Evolutionary conservation across 92 coral and sea anemone genomes (phyloP).

Genomic region (Siderastrea radians): DNA sequence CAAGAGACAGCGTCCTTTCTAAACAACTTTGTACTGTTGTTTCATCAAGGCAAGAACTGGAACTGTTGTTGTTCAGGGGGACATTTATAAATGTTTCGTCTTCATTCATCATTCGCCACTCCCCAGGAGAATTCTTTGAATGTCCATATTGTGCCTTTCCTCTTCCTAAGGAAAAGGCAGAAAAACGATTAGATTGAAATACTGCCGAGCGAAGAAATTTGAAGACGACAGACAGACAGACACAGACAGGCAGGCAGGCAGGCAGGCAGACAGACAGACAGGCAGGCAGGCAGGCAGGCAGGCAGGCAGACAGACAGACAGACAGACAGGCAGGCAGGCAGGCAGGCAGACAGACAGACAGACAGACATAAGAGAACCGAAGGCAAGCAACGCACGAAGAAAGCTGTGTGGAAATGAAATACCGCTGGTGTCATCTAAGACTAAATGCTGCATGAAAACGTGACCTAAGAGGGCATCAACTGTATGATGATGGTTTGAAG

Average conservation of each 20-base stretch:
- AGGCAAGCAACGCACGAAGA: no score
- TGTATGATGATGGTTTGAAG: no score
- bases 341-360: no score
- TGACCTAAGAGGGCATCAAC: no score
- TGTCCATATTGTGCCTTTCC: slow-evolving; percentile 52
- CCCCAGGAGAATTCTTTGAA: slow-evolving; percentile 14
- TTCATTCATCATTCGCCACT: slow-evolving; percentile 14
- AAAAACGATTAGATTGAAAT: slow-evolving; percentile 48
- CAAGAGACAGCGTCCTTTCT: neutral
- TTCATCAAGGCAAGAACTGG: slow-evolving; percentile 65
- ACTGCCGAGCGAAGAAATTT: slow-evolving; percentile 7
- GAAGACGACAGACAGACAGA: neutral
- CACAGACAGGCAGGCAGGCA: no score
- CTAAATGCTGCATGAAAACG: no score
- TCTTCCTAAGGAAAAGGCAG: slow-evolving; percentile 75
- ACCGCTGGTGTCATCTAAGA: no score
- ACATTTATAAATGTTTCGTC: slow-evolving; percentile 5
- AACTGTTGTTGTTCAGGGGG: slow-evolving; percentile 16
- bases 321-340: no score
- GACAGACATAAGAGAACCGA: no score
- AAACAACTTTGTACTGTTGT: neutral
- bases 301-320: no score
- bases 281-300: neutral
- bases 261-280: neutral
- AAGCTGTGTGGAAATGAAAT: no score